These are phyloP conservation scores for Trachymyrmex cornetzi DNA, from an alignment of 1,140 invertebrate genomes.

Conservation along the genomic window DNA sequence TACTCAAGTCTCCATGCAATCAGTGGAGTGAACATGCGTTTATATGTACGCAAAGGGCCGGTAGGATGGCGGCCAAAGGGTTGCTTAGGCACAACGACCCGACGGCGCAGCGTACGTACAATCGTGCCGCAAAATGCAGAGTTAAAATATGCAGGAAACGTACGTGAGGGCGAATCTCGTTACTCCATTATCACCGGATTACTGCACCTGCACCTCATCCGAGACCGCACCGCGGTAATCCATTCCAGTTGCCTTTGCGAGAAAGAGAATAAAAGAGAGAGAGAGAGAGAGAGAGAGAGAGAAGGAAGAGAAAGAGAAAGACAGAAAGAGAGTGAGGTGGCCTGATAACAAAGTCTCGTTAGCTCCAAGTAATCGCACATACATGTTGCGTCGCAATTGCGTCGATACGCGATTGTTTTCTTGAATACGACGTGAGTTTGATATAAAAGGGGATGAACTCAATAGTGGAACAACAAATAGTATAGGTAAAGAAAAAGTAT, in stretches of 20 bases:
- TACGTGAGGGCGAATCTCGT: conserved; percentile 84
- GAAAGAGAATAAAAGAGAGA: not conserved
- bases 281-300: not conserved
- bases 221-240: conserved; percentile 75
- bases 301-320: not conserved
- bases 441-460: not conserved
- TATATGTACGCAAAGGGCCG: conserved; percentile 15
- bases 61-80: conserved; percentile 41
- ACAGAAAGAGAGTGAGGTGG: not conserved
- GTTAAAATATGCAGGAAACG: conserved; percentile 85
- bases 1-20: conserved; percentile 34
- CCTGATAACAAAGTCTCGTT: conserved; percentile 77
- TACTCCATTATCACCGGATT: conserved; percentile 86
- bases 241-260: conserved; percentile 68
- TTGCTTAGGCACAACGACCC: conserved; percentile 65
- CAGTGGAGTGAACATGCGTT: conserved; percentile 36
- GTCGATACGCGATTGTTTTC: conserved; percentile 6
- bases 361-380: conserved; percentile 70
- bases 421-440: conserved; percentile 4
- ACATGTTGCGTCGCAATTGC: conserved; percentile 31
- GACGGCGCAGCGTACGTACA: conserved; percentile 23
- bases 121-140: conserved; percentile 76
- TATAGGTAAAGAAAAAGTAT: not conserved
- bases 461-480: too few relatives aligned
- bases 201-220: conserved; percentile 81